Evolutionary conservation across 2,888 invertebrate species (phyloP), one percentile per base, ranked within the genome.

Genomic region (Eristalis arbustorum): DNA sequence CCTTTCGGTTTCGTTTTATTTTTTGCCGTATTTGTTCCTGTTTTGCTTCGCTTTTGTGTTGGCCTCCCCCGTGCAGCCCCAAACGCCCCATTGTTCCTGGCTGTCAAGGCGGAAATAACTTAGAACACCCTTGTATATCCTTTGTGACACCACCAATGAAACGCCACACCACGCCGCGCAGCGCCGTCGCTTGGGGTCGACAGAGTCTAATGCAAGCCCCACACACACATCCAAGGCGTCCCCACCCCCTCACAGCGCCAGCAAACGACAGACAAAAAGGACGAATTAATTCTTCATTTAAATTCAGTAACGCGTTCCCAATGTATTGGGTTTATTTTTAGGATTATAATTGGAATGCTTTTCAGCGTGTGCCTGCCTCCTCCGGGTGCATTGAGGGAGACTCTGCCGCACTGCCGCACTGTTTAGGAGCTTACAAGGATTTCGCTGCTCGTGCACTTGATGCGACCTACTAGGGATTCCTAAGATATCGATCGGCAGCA

Each of bases 261-360:
- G 77, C 31, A 69, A 78, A 72, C 78, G 78, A 75, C 82, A 82
- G 82, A 82, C 87, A 85, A 82, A 75, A 87, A 83, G 87, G 87
- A 87, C 90, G 90, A 92, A 92, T 92, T 92, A 92, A 92, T 92
- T 92, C 92, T 91, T 92, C 91, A 92, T 92, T 92, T 92, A 92
- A 92, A 92, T 92, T 92, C 92, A 92, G 91, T 91, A 91, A 90
- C 92, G 92, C 92, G 92, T 92, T 91, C 92, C 90, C 87, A 87
- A 75, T 87, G 83, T 87, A 79, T 87, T 87, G 87, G 75, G 87
- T 87, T 82, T 87, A 87, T 83, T 87, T 87, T 87, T 68, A 71
- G 87, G 83, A 87, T 87, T 87, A 87, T 87, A 87, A 87, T 87
- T 87, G 87, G 82, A 87, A 87, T 87, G 85, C 69, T 82, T 74